Conservation (phyloP, 2,888 invertebrate species). For the Zhuqinia jingwanae region DNA sequence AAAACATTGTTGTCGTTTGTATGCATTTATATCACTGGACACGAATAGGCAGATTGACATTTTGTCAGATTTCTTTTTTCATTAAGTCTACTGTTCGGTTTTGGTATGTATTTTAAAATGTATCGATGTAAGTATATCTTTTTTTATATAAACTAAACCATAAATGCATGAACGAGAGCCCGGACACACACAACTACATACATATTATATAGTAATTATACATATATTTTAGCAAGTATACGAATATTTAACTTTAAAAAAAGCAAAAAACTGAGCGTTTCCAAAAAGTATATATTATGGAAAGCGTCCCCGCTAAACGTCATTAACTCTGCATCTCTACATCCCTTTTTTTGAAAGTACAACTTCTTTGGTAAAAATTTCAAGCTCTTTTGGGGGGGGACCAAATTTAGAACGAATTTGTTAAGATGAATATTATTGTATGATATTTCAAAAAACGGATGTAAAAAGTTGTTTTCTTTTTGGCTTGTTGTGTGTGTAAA, state of each 20-base stretch:
- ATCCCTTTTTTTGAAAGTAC: too few relatives aligned
- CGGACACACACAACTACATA: background rate
- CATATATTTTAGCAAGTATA: background rate
- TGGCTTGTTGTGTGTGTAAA: background rate
- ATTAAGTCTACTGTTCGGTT: conserved; percentile 33
- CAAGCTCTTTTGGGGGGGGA: conserved; percentile 25
- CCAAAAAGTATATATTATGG: background rate
- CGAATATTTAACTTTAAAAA: background rate
- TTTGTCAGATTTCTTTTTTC: background rate
- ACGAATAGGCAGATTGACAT: conserved; percentile 57
- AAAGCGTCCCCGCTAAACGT: too few relatives aligned
- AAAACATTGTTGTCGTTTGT: conserved; percentile 67
- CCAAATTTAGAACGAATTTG: too few relatives aligned
- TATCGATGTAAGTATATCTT: background rate
- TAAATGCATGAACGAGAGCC: background rate
- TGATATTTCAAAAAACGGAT: background rate
- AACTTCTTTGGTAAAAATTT: background rate
- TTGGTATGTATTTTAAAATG: conserved; percentile 3
- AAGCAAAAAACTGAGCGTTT: conserved; percentile 42
- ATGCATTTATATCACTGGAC: conserved; percentile 67
- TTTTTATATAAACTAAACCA: conserved; percentile 16
- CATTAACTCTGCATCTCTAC: too few relatives aligned
- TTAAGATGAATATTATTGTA: too few relatives aligned
- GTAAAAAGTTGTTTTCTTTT: background rate
- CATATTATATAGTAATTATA: background rate